Evolutionary conservation across 2,888 invertebrate genomes (phyloP), one percentile per base, ranked within the genome.

Genomic region (Eurytoma adleriae): DNA sequence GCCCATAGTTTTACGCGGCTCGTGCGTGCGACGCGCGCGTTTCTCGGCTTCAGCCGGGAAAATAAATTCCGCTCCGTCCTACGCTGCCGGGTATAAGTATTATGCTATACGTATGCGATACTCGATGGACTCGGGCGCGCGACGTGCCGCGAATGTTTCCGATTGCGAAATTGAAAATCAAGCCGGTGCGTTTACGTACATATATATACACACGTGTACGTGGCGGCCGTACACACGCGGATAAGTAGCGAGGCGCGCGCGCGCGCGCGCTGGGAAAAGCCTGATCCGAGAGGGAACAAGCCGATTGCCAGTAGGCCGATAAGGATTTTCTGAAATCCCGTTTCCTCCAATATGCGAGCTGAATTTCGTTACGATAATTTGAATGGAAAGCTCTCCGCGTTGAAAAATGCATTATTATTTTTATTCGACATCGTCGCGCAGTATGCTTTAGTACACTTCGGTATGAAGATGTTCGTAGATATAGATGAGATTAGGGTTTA

Each of bases 131-230:
- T 18, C 12, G 59, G 5, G n/a, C 56, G 59, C 10, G n/a, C 56
- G 50, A 71, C 78, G 78, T 71, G 78, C 70, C 14, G 27, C 20
- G 71, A 78, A 78, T 71, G 50, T 72, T 54, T 3, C 10, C 52
- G 30, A 40, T 40, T 7, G 18, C n/a, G 30, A 67, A 77, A 78
- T 72, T 78, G 71, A 78, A 78, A 78, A 78, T 59, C 71, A 67
- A 78, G 66, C 16, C 57, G 10, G 40, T 10, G 40, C 40, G 40
- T 40, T 50, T 24, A 24, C 50, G 12, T 62, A 56, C 18, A 27
- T 70, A 59, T 59, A n/a, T 13, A 10, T 40, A 40, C 10, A 7
- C 10, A 10, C 40, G 40, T 4, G 4, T 24, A 24, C 24, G 24
- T 2, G 1, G 24, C 24, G 24, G 24, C 1, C 24, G 24, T 24